A percentile compares a stretch with the other conserved stretches of the same genome.
Evolutionary conservation across 2,797 vertebrate species (phyloP).

Genomic region (Pangasius mekongensis): DNA sequence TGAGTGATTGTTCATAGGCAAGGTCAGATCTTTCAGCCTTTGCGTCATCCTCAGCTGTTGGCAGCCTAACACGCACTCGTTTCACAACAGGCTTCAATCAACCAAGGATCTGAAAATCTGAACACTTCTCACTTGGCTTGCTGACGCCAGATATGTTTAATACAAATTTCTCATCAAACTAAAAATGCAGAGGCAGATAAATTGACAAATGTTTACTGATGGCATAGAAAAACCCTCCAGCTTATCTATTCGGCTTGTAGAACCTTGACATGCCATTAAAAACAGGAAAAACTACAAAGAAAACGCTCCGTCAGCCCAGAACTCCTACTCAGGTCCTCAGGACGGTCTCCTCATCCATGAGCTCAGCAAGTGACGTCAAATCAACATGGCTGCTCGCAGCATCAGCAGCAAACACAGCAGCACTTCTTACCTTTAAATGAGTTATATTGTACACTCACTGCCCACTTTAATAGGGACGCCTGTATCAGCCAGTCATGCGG

Average conservation of each 20-base stretch:
- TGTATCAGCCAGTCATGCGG: too few species aligned
- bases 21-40: constrained; percentile 75
- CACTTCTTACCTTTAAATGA: neutral
- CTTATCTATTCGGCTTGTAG: neutral
- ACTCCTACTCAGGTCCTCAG: too few species aligned
- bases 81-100: constrained; percentile 56
- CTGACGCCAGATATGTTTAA: neutral
- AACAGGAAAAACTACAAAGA: neutral
- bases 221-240: neutral
- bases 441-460: neutral
- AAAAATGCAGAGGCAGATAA: neutral
- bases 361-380: neutral
- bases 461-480: too few species aligned
- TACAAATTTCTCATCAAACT: neutral
- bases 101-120: constrained; percentile 8
- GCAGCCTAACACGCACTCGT: constrained; percentile 53
- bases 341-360: neutral
- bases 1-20: constrained; percentile 75
- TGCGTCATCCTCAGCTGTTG: constrained; percentile 62
- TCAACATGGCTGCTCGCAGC: too few species aligned
- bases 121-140: neutral
- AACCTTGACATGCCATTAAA: neutral
- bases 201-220: neutral
- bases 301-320: neutral
- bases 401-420: neutral